phyloP scores from a whole-genome alignment of 2,888 invertebrate species.

The Erebia epiphron region DNA sequence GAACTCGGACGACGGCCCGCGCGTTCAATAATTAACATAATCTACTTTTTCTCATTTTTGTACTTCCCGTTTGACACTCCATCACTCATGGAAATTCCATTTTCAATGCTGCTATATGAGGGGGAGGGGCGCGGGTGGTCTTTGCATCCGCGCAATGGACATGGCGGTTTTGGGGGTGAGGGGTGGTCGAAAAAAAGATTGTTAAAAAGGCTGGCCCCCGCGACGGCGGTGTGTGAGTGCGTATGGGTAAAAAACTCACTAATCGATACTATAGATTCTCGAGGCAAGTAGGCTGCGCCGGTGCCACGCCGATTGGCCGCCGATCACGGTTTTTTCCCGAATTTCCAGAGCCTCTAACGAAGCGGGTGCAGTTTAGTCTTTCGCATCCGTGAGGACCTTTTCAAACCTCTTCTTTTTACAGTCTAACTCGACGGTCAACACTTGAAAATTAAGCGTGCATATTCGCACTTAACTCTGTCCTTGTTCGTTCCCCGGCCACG shows the following conservation, averaged over 20 bases:
- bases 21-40: conserved; percentile 82
- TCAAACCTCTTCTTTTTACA: conserved; percentile 65
- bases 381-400: conserved; percentile 66
- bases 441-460: conserved; percentile 71
- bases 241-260: conserved; percentile 80
- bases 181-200: conserved; percentile 81
- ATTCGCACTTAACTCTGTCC: conserved; percentile 72
- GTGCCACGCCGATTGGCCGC: conserved; percentile 68
- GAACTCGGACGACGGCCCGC: conserved; percentile 73
- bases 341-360: conserved; percentile 63
- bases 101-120: conserved; percentile 80
- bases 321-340: conserved; percentile 60
- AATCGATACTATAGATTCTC: conserved; percentile 83
- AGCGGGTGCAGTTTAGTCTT: conserved; percentile 72
- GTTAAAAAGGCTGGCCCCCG: conserved; percentile 81
- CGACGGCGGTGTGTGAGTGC: conserved; percentile 77
- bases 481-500: conserved; percentile 53
- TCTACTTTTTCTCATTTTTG: conserved; percentile 82
- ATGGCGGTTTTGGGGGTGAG: conserved; percentile 77
- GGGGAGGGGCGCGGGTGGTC: conserved; percentile 74
- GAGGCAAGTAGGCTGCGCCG: conserved; percentile 79
- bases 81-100: conserved; percentile 84
- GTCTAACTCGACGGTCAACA: conserved; percentile 59
- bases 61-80: conserved; percentile 82
- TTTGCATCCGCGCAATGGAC: conserved; percentile 82